These are phyloP conservation scores for Sarcophaga peregrina DNA, from an alignment of 1,140 invertebrate genomes.

Conservation along the genomic window DNA sequence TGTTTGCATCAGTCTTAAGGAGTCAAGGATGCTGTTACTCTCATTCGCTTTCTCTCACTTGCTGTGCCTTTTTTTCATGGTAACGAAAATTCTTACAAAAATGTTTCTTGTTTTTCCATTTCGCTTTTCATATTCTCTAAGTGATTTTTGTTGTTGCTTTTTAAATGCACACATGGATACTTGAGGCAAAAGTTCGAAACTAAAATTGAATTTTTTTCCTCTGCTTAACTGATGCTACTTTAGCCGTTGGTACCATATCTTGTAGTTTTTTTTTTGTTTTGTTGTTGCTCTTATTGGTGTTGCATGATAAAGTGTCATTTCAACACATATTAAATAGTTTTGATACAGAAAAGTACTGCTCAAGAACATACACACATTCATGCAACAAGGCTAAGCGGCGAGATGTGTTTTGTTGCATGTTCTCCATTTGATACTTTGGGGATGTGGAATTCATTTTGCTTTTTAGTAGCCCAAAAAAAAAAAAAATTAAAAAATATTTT, in stretches of 20 bases:
- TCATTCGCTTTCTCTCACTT: background rate
- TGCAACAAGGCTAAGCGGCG: background rate
- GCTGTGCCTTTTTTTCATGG: too few species aligned
- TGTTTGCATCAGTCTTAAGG: background rate
- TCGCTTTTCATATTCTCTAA: background rate
- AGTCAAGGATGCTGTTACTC: background rate
- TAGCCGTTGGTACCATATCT: background rate
- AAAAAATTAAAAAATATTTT: too few species aligned
- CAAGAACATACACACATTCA: background rate
- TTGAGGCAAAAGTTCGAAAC: background rate
- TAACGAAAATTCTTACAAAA: background rate
- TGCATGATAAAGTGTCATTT: constrained; percentile 35
- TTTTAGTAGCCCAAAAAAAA: background rate
- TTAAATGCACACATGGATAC: too few species aligned
- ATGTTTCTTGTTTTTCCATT: background rate
- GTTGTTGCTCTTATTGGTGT: background rate
- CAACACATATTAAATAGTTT: constrained; percentile 39
- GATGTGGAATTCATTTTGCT: background rate
- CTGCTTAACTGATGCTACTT: constrained; percentile 6
- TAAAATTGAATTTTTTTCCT: constrained; percentile 17
- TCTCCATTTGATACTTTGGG: background rate
- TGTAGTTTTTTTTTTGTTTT: background rate
- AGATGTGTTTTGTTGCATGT: constrained; percentile 3
- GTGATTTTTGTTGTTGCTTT: too few species aligned
- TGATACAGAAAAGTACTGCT: background rate